Base-by-base conservation (phyloP, 1,140 invertebrate species). In the Heliconius congener region DNA sequence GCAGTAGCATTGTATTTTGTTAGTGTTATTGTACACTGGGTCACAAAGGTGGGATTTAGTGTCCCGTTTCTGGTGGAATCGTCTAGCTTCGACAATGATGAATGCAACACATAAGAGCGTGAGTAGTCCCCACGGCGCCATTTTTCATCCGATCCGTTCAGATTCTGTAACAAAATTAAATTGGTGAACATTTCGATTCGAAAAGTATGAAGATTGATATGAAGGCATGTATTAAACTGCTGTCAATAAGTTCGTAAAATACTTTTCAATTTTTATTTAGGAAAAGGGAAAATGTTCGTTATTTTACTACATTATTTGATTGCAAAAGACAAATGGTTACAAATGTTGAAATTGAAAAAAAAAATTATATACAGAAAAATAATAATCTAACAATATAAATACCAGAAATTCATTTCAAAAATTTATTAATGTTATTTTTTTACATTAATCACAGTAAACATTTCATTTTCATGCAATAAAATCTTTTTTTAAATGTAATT, bases 1-100 rank as follows among this genome's bases (percentile, higher is more conserved):
- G 76, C 93, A 94, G 76, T 87, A 92, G 77, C 93, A 94, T 79
- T 90, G 92, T 6, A 93, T 82, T 82, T 89, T 87, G 27, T 84
- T 88, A 2, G 88, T 91, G 73, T 86, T 89, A 34, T 91, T 92
- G 73, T 81, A 85, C 1, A 84, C 79, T 71, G 86, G 85, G 52
- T 93, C 90, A 77, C 91, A 93, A 76, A 92, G 76, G 52, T 83
- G 85, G 13, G 83, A 73, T 60, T 78, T 81, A 0, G 79, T 85
- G 76, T 93, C 91, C 19, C 87, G 85, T 79, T 91, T 93, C 27
- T 90, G 83, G 66, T 90, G 81, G 23, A 81, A 82, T 71, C 80
- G 82, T 81, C 86, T 87, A 6, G 87, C 88, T 80, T 91, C 90
- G 55, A 81, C 87, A 23, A 86, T 81, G 57, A 86, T 78, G n/a